Evolutionary conservation across 92 coral and sea anemone species (phyloP).

Genomic region (Metridium senile): DNA sequence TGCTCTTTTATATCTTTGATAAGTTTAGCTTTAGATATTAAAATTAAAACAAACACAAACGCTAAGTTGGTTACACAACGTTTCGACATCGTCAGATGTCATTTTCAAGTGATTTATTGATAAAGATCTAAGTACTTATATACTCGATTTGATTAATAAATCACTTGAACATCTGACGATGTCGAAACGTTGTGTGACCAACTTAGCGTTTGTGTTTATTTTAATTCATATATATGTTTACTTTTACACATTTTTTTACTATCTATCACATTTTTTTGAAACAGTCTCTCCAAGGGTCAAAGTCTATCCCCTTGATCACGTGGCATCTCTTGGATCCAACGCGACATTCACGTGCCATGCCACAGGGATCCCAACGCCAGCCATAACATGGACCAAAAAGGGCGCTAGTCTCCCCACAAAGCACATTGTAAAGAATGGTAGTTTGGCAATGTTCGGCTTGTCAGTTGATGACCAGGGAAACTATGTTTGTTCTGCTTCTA

Average conservation of each 20-base stretch:
- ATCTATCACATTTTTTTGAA: conserved; percentile 3
- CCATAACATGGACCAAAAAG: conserved; percentile 69
- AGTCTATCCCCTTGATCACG: conserved; percentile 51
- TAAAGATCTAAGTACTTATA: no score
- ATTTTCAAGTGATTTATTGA: no score
- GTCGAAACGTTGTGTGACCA: no score
- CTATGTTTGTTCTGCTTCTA: conserved; percentile 72
- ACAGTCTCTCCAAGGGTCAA: conserved; percentile 62
- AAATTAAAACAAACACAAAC: no score
- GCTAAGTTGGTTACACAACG: no score
- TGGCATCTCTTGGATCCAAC: conserved; percentile 60
- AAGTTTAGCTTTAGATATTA: no score
- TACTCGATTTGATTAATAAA: no score
- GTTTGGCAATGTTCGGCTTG: conserved; percentile 53
- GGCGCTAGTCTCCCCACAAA: conserved; percentile 48
- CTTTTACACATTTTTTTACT: background rate
- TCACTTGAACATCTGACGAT: no score
- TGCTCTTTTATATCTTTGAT: background rate
- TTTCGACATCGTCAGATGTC: no score
- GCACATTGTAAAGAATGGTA: conserved; percentile 47
- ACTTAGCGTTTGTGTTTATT: no score
- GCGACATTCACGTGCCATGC: conserved; percentile 75
- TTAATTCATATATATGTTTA: background rate
- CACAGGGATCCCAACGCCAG: conserved; percentile 77
- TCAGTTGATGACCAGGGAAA: conserved; percentile 64